phyloP scores from a whole-genome alignment of 2,113 vertebrate species.

The Sinosuthora webbiana region DNA sequence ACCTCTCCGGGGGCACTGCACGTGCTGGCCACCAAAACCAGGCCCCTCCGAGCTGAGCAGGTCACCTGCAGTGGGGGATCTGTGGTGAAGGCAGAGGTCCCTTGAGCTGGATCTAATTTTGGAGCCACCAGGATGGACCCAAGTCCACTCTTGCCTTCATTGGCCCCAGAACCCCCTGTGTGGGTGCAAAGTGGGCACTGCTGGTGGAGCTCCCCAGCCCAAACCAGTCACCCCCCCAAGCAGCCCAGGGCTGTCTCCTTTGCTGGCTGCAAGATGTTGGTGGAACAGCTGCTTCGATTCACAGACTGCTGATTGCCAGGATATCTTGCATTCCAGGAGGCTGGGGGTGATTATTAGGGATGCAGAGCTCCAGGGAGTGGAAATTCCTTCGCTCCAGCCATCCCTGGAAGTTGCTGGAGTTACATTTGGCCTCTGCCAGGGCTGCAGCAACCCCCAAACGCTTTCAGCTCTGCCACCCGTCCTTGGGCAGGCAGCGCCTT shows the following conservation, averaged over 20 bases:
- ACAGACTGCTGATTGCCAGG: not conserved
- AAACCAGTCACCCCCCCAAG: not conserved
- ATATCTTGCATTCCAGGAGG: not conserved
- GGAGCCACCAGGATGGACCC: not conserved
- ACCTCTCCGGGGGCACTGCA: not conserved
- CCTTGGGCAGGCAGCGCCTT: not conserved
- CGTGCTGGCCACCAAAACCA: fast-evolving
- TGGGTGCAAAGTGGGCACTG: not conserved
- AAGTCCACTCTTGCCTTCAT: not conserved
- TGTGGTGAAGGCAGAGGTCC: not conserved
- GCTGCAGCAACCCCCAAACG: not conserved
- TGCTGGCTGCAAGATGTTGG: not conserved
- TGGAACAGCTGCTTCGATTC: slow-evolving; percentile 43
- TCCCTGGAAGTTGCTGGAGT: not conserved
- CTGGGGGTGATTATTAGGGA: not conserved
- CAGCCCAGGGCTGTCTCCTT: not conserved
- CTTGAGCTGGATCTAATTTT: not conserved
- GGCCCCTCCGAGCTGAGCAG: not conserved
- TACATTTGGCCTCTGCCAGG: not conserved
- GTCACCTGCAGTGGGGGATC: not conserved
- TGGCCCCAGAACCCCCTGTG: not conserved
- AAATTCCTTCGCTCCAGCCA: not conserved
- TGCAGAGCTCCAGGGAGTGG: not conserved
- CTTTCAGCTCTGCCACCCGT: not conserved
- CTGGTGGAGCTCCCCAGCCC: not conserved